Evolutionary conservation across 1,140 invertebrate genomes (phyloP).

Genomic region (Spodoptera frugiperda): DNA sequence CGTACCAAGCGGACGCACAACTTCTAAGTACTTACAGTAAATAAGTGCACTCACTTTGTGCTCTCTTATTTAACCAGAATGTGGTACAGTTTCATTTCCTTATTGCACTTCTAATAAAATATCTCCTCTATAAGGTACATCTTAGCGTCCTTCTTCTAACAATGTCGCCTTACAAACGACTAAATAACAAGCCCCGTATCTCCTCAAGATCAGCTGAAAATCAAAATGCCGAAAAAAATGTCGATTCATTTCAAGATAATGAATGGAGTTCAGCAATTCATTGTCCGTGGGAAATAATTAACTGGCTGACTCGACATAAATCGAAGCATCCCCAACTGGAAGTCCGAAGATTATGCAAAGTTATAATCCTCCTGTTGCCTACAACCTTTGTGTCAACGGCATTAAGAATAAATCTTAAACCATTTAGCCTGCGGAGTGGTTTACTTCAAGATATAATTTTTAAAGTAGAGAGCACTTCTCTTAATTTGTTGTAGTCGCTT

Average conservation of each 20-base stretch:
- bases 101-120: not conserved
- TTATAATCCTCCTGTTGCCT: constrained; percentile 40
- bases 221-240: constrained; percentile 57
- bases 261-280: constrained; percentile 73
- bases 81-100: constrained; percentile 7
- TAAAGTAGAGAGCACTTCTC: constrained; percentile 21
- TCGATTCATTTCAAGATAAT: constrained; percentile 69
- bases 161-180: constrained; percentile 20
- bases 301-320: constrained; percentile 78
- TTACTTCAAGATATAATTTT: constrained; percentile 5
- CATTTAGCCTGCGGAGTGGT: constrained; percentile 3
- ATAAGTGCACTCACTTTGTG: constrained; percentile 31
- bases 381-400: constrained; percentile 35
- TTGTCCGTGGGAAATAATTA: constrained; percentile 80
- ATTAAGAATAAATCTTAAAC: constrained; percentile 29
- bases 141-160: constrained; percentile 14
- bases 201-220: constrained; percentile 51
- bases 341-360: constrained; percentile 54
- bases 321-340: constrained; percentile 57
- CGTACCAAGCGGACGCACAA: constrained; percentile 29
- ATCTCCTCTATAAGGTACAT: not conserved
- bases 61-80: constrained; percentile 13
- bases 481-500: constrained; percentile 54
- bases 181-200: constrained; percentile 19
- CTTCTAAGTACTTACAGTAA: constrained; percentile 45